Evolutionary conservation across 2,113 vertebrate species (phyloP).

Genomic region (Neolamprologus variostigma): DNA sequence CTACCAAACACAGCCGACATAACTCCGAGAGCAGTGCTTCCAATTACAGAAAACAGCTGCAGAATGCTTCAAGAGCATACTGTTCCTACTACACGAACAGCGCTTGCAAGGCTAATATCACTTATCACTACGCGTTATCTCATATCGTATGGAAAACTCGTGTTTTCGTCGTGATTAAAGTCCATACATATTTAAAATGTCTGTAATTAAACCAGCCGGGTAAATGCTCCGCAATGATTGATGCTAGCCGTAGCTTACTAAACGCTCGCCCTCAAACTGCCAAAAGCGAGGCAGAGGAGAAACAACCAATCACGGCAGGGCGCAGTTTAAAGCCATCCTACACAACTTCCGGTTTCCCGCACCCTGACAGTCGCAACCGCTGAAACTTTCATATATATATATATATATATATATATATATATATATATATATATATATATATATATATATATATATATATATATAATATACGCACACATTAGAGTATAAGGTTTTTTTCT

Average conservation of each 20-base stretch:
- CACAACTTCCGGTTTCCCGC: background rate
- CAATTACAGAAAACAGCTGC: background rate
- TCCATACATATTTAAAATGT: background rate
- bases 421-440: no score
- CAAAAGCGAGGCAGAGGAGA: fast-evolving
- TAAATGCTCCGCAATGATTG: background rate
- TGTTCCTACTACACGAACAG: background rate
- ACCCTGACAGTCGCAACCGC: background rate
- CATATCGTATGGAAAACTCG: background rate
- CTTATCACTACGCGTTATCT: background rate
- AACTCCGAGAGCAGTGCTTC: slow-evolving; percentile 16
- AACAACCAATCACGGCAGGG: background rate
- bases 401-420: no score
- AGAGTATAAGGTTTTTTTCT: background rate
- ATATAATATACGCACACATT: background rate
- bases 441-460: no score
- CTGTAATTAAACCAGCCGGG: background rate
- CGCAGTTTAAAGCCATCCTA: background rate
- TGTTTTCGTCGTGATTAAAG: background rate
- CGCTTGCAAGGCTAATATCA: background rate
- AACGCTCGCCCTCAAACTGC: background rate
- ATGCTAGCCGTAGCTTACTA: background rate
- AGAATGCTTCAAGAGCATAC: background rate
- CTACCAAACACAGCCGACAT: background rate
- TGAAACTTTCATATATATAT: no score